Evolutionary conservation across 2,113 vertebrate species (phyloP), one percentile per base, ranked within the genome.

Genomic region (Opisthocomus hoazin): DNA sequence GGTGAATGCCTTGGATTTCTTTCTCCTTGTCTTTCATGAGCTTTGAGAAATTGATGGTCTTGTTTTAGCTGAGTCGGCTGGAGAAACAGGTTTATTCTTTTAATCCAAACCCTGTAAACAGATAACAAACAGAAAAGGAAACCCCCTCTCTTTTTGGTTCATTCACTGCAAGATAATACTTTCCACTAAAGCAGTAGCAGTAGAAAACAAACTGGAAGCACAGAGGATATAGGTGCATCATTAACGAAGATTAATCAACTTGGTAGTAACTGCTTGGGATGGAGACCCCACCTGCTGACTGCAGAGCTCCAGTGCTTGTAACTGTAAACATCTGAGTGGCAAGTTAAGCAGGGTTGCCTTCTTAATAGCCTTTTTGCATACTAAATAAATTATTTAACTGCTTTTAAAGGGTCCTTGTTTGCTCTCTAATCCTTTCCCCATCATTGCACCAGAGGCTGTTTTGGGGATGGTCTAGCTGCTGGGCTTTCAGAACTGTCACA

Each of bases 31-130:
- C 77, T 95, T 70, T 96, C 87, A 54, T 41, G 83, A 93, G 90
- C 51, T 93, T 76, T 76, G 77, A 83, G 88, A 96, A 97, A 93
- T 39, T 93, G 94, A 80, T 93, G 96, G 95, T 92, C 75, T 82
- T 61, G 19, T 77, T 94, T 97, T 27, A 91, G 93, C 93, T 87
- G 26, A 92, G 56, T 68, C 94, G 64, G 43, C 92, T 96, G 73
- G 34, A 56, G 87, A 96, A 18, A 60, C 24, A 56, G 50, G 13
- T 53, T 92, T 78, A 41, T 86, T 83, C 68, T 82, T 93, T 84
- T 54, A 82, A 79, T 84, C 48, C 82, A 76, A 92, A 58, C 22
- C 37, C 53, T 64, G 43, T 46, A 89, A 93, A 82, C 10, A 82
- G 56, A 50, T 50, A 41, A 78, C 36, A 94, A 92, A 81, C 20